phyloP scores from a whole-genome alignment of 2,113 vertebrate species.

The Dicrurus megarhynchus region DNA sequence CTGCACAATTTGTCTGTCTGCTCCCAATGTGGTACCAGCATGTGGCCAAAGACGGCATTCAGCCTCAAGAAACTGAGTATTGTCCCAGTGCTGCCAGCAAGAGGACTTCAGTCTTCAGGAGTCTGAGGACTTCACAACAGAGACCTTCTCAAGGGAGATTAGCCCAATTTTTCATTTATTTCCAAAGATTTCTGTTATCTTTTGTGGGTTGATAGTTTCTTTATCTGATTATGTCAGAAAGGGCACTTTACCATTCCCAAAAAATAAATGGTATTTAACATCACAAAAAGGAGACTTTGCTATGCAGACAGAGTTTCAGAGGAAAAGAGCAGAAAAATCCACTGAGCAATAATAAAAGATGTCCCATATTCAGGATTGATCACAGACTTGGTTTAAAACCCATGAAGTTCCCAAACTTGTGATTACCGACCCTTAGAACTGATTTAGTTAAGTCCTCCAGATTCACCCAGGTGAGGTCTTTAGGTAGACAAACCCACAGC shows the following conservation, averaged over 20 bases:
- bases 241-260: neutral
- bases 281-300: neutral
- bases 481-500: neutral
- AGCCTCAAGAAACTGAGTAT: neutral
- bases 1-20: neutral
- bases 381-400: neutral
- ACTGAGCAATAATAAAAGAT: neutral
- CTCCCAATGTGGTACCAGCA: fast-evolving
- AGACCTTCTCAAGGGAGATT: neutral
- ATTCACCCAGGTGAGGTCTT: neutral
- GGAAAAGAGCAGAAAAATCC: neutral
- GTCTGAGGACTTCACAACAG: neutral
- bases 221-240: neutral
- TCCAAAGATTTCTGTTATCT: neutral
- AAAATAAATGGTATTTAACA: neutral
- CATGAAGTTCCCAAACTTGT: neutral
- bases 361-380: neutral
- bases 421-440: neutral
- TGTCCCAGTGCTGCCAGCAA: neutral
- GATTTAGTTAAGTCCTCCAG: neutral
- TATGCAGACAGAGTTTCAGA: neutral
- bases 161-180: neutral
- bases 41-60: neutral
- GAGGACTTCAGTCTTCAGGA: neutral
- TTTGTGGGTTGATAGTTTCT: neutral